Evolutionary conservation across 2,888 invertebrate genomes (phyloP).

Genomic region (Bruchidius siliquastri): DNA sequence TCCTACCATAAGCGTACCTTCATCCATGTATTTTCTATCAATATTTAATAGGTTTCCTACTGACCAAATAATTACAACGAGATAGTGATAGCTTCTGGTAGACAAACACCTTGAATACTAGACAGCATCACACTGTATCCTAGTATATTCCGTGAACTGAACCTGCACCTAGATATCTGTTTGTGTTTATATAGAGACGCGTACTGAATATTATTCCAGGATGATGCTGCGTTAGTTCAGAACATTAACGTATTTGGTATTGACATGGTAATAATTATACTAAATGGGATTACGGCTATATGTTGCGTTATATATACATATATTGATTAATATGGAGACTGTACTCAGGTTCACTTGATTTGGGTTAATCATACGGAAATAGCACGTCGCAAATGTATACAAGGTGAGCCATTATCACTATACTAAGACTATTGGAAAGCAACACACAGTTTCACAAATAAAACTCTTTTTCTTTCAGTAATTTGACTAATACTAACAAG

Average conservation of each 20-base stretch:
- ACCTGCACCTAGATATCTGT: background rate
- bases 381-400: background rate
- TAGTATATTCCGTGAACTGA: background rate
- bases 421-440: too few relatives aligned
- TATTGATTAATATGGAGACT: background rate
- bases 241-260: constrained; percentile 12
- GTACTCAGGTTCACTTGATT: background rate
- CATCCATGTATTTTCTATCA: too few relatives aligned
- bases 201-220: background rate
- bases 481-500: too few relatives aligned
- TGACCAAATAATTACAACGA: too few relatives aligned
- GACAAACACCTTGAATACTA: too few relatives aligned
- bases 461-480: too few relatives aligned
- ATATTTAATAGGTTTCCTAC: too few relatives aligned
- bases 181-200: background rate
- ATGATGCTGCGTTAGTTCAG: background rate
- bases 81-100: too few relatives aligned
- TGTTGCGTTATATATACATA: background rate
- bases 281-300: constrained; percentile 9
- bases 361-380: background rate
- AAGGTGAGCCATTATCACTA: background rate
- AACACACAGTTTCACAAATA: too few relatives aligned
- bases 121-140: background rate
- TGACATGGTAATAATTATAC: constrained; percentile 19
- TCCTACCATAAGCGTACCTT: too few relatives aligned